Evolutionary conservation across 2,113 vertebrate species (phyloP).

Genomic region (Muntiacus reevesi): DNA sequence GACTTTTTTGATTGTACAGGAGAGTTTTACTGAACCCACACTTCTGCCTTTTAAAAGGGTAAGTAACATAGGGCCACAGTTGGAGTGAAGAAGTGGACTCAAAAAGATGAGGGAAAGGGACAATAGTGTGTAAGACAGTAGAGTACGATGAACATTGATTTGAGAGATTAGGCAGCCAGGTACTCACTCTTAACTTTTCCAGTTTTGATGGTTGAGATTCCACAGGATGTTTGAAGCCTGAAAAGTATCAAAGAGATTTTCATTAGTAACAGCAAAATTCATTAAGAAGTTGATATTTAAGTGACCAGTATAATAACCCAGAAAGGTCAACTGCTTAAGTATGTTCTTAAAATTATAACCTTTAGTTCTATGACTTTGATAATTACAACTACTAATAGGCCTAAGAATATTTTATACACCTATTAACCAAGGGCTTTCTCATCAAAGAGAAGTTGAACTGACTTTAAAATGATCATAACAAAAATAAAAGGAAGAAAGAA

Average conservation of each 20-base stretch:
- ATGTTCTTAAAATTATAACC: neutral
- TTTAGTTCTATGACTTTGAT: neutral
- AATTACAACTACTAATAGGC: neutral
- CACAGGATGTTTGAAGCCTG: neutral
- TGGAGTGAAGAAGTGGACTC: neutral
- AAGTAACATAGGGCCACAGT: neutral
- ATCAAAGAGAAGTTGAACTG: neutral
- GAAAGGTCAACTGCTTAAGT: neutral
- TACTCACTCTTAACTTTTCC: neutral
- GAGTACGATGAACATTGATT: neutral
- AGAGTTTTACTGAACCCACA: neutral
- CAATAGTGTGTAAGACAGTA: neutral
- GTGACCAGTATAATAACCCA: neutral
- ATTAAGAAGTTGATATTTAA: neutral
- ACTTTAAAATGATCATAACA: neutral
- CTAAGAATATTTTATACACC: constrained; percentile 17
- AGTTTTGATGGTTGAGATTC: neutral
- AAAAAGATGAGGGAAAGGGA: neutral
- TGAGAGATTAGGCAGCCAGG: neutral
- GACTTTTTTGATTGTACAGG: neutral
- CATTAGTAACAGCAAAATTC: neutral
- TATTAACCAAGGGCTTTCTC: constrained; percentile 3
- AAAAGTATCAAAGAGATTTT: neutral
- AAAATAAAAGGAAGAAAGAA: neutral
- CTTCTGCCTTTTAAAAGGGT: neutral